Percentiles rank a stretch among this genome's conserved stretches.
Evolutionary conservation across 2,888 invertebrate species (phyloP).

Genomic region (Sturmia bella): DNA sequence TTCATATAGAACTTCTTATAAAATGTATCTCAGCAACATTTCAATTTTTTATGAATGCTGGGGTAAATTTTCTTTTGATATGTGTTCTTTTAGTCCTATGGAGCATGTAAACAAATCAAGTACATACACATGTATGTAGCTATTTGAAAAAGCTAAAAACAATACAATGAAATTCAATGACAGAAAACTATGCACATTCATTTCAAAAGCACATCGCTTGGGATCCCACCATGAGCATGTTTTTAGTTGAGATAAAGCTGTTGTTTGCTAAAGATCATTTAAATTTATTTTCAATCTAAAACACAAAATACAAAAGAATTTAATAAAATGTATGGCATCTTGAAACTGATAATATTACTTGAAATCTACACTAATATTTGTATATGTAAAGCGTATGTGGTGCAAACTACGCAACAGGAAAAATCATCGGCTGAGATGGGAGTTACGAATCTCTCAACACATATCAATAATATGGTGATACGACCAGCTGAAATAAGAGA

Average conservation of each 20-base stretch:
- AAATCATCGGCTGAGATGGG: slow-evolving; percentile 10
- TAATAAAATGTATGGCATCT: slow-evolving; percentile 48
- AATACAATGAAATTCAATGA: not conserved
- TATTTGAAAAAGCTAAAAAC: too few species aligned
- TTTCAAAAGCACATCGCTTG: slow-evolving; percentile 30
- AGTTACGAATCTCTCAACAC: slow-evolving; percentile 23
- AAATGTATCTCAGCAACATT: too few species aligned
- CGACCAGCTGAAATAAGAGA: slow-evolving; percentile 68
- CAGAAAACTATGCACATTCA: slow-evolving; percentile 23
- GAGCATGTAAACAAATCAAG: too few species aligned
- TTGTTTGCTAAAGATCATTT: slow-evolving; percentile 55
- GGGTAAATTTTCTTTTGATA: too few species aligned
- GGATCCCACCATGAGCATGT: slow-evolving; percentile 32
- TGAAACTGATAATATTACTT: slow-evolving; percentile 59
- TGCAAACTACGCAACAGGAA: slow-evolving; percentile 29
- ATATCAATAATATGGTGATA: slow-evolving; percentile 70
- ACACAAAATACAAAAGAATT: not conserved
- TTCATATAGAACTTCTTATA: too few species aligned
- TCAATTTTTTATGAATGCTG: too few species aligned
- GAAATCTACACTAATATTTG: slow-evolving; percentile 24
- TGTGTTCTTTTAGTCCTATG: too few species aligned
- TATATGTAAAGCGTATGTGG: slow-evolving; percentile 43
- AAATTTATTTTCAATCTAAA: slow-evolving; percentile 40
- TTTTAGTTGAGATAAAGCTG: slow-evolving; percentile 55
- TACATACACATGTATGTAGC: too few species aligned